phyloP scores from a whole-genome alignment of 2,113 vertebrate species.

The Uropsilus gracilis region DNA sequence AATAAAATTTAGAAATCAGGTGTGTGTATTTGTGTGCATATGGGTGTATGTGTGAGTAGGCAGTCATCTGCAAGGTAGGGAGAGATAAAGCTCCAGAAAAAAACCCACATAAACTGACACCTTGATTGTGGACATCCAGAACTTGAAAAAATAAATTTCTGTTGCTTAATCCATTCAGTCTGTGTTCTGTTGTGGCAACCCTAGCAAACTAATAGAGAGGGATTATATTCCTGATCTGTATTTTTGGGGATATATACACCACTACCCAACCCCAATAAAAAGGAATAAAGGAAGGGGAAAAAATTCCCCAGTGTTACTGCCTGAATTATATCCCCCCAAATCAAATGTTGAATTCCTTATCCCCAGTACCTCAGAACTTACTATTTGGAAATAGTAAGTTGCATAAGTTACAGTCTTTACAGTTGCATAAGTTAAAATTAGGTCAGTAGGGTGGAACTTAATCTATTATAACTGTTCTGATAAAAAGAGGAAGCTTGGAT shows the following conservation, averaged over 20 bases:
- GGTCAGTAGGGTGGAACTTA: background rate
- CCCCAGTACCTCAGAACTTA: background rate
- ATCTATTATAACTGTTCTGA: background rate
- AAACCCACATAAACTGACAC: background rate
- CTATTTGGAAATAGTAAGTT: background rate
- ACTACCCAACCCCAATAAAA: background rate
- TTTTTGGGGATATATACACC: background rate
- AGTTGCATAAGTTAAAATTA: background rate
- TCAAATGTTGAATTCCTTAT: background rate
- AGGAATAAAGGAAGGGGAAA: background rate
- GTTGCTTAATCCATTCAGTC: background rate
- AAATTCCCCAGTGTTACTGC: background rate
- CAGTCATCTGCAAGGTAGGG: background rate
- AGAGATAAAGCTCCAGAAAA: background rate
- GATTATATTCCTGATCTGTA: background rate
- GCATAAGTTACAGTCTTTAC: background rate
- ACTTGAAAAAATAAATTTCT: background rate
- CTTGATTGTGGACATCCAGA: background rate
- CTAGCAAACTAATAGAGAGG: background rate
- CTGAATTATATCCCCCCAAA: background rate
- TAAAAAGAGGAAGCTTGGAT: background rate
- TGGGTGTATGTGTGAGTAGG: background rate
- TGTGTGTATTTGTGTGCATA: background rate
- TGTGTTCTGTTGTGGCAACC: background rate
- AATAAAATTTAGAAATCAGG: background rate